These are phyloP conservation scores for Biston stratarius DNA, from an alignment of 2,888 invertebrate genomes.

Conservation along the genomic window DNA sequence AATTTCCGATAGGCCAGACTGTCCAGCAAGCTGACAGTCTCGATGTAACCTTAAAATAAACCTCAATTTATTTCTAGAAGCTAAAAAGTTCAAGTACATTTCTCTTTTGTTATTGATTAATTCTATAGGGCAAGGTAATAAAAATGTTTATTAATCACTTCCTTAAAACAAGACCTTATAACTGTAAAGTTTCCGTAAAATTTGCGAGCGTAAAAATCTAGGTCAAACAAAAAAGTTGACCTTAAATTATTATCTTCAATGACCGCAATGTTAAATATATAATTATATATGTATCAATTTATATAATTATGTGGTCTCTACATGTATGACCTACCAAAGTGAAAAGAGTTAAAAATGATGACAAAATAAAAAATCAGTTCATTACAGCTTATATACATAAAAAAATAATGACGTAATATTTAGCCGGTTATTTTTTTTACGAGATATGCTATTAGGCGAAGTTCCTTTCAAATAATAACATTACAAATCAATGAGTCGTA, in stretches of 20 bases:
- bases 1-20: neutral
- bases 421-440: too few species aligned
- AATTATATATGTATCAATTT: neutral
- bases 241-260: constrained; percentile 18
- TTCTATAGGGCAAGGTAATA: constrained; percentile 39
- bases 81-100: constrained; percentile 27
- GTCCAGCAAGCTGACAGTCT: neutral
- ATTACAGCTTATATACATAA: too few species aligned
- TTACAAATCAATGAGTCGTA: too few species aligned
- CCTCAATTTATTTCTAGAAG: constrained; percentile 18
- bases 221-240: constrained; percentile 41
- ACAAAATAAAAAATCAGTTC: too few species aligned
- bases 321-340: too few species aligned
- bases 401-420: too few species aligned
- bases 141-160: constrained; percentile 40
- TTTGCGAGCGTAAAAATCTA: constrained; percentile 39
- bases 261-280: neutral
- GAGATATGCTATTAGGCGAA: too few species aligned
- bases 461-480: too few species aligned
- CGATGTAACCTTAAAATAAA: neutral
- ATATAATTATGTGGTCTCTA: too few species aligned
- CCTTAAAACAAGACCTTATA: constrained; percentile 36
- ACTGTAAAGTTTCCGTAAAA: constrained; percentile 34
- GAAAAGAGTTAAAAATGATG: too few species aligned
- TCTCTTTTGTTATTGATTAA: constrained; percentile 24